Conservation (phyloP, 2,113 vertebrate species). For the Zeus faber region DNA sequence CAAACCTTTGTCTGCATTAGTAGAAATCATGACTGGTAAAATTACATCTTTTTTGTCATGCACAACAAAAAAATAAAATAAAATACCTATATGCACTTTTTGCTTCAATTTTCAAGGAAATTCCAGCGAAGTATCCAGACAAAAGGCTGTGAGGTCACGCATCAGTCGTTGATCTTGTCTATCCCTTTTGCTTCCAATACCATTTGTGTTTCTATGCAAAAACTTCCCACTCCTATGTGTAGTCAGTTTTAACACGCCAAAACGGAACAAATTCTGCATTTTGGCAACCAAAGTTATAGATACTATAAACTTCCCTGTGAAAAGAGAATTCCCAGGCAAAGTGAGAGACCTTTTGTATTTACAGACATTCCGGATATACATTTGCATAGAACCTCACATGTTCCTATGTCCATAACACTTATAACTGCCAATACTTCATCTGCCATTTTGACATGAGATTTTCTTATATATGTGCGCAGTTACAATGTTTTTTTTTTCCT, state of each 20-base stretch:
- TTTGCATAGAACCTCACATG: constrained; percentile 78
- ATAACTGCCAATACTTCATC: constrained; percentile 64
- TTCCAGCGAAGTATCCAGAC: constrained; percentile 55
- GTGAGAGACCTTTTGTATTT: constrained; percentile 59
- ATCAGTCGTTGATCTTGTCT: constrained; percentile 50
- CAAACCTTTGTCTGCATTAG: constrained; percentile 57
- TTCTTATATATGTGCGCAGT: constrained; percentile 44
- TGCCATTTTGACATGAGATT: constrained; percentile 57
- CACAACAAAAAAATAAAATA: too few relatives aligned
- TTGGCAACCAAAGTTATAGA: constrained; percentile 67
- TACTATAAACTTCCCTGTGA: constrained; percentile 64
- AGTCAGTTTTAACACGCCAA: constrained; percentile 42
- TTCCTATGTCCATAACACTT: constrained; percentile 69
- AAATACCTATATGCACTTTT: constrained; percentile 46
- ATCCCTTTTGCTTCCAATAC: constrained; percentile 62
- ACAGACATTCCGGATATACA: constrained; percentile 66
- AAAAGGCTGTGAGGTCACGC: constrained; percentile 53
- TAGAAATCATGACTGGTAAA: constrained; percentile 65
- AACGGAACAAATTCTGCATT: constrained; percentile 57
- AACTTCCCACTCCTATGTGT: too few relatives aligned
- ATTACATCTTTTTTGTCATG: constrained; percentile 51
- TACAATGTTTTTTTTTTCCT: constrained; percentile 54
- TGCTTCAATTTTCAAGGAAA: constrained; percentile 48
- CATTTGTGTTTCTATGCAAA: constrained; percentile 50
- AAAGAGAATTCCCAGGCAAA: constrained; percentile 53